Base-by-base conservation (phyloP, 2,888 invertebrate species). In the Escarpia spicata region DNA sequence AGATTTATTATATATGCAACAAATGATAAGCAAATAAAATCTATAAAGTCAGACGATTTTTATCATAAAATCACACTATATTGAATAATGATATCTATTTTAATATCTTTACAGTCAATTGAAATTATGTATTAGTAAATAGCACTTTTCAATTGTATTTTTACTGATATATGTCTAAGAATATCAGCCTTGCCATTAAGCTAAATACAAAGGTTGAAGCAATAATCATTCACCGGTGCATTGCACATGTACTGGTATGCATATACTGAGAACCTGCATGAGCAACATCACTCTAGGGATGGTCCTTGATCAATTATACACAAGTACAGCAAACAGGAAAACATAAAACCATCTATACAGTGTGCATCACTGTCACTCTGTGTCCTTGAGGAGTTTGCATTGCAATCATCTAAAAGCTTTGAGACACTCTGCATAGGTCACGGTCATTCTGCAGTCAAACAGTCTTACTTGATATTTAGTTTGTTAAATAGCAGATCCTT, bases 331-430 rank as follows among this genome's bases (percentile, higher is more conserved):
- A 75, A 75, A 75, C 75, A 75, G 3, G 75, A 75, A 75, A 75
- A 75, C 75, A 75, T 75, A 4, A 75, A 75, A 12, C 12, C 52
- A 52, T 52, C 52, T 52, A 9, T 52, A 37, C 37, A 15, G 52
- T 2, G 12, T 52, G 52, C 9, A 52, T 52, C 52, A 52, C 75
- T 75, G n/a, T 75, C 75, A 75, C 26, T 26, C 26, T 26, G 4
- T 15, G 75, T 75, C 26, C 0, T 26, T 75, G 19, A 26, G 26
- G 75, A 26, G 75, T 15, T 26, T 26, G 19, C 75, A 8, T 6
- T 75, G 75, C 75, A 75, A 75, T 75, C 75, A 75, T 75, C 75
- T 75, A 75, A 75, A 75, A 75, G 75, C 19, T 75, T 75, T 15
- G n/a, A 75, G 75, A 75, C 75, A 75, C 26, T n/a, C 19, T 26